Evolutionary conservation across 2,113 vertebrate species (phyloP).

Genomic region (Trogon melanurus): DNA sequence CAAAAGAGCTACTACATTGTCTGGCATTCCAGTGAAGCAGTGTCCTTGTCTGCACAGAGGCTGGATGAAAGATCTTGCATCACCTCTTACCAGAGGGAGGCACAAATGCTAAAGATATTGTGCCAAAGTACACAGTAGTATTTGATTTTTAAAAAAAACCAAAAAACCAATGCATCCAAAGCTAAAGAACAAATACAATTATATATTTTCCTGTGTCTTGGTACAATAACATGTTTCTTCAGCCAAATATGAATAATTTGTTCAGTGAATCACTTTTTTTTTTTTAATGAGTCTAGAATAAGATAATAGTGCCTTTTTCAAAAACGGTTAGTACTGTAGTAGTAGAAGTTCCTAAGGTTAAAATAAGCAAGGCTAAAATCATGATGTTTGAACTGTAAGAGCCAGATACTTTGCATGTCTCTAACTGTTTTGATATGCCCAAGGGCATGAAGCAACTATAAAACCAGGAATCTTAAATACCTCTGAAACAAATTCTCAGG

Average conservation of each 20-base stretch:
- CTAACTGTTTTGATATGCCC: neutral
- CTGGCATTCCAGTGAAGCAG: neutral
- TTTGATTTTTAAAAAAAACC: neutral
- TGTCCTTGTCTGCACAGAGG: neutral
- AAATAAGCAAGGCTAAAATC: slow-evolving; percentile 22
- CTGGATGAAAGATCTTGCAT: neutral
- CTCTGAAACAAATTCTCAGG: neutral
- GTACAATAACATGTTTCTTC: neutral
- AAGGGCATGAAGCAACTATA: neutral
- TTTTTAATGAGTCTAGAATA: neutral
- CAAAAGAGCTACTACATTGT: neutral
- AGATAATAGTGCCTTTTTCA: neutral
- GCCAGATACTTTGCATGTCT: neutral
- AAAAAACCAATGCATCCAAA: neutral
- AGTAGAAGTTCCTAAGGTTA: neutral
- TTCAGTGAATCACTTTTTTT: neutral
- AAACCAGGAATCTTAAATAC: neutral
- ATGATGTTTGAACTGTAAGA: neutral
- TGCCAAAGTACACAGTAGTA: slow-evolving; percentile 42
- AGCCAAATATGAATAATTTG: slow-evolving; percentile 13
- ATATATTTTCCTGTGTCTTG: neutral
- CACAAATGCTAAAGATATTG: neutral
- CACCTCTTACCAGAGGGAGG: neutral
- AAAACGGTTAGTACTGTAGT: neutral
- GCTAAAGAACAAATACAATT: neutral